phyloP scores from a whole-genome alignment of 2,888 invertebrate species.

The Tiphia femorata region DNA sequence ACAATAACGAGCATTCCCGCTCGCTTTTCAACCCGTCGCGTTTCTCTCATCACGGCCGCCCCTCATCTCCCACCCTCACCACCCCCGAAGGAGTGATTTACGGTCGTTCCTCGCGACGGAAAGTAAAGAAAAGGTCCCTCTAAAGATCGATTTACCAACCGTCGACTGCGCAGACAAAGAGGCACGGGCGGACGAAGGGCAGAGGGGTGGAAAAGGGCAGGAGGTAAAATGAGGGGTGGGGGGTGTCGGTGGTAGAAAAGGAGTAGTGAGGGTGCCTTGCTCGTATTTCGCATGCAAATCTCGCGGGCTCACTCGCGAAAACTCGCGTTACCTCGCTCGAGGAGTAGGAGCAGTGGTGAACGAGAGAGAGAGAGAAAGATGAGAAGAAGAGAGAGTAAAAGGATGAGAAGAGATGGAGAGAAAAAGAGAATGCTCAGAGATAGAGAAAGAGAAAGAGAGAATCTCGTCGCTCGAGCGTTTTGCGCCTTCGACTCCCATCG shows the following conservation, averaged over 20 bases:
- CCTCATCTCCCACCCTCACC: too few species aligned
- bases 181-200: conserved; percentile 7
- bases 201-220: too few species aligned
- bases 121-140: background rate
- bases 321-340: too few species aligned
- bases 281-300: conserved; percentile 48
- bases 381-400: background rate
- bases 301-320: conserved; percentile 29
- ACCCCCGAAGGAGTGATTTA: too few species aligned
- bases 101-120: too few species aligned
- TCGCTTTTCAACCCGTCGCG: too few species aligned
- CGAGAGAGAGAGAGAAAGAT: background rate
- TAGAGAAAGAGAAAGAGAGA: too few species aligned
- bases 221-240: too few species aligned
- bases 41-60: too few species aligned
- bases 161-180: background rate
- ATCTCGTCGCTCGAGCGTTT: conserved; percentile 21
- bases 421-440: too few species aligned
- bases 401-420: conserved; percentile 22
- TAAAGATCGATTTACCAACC: background rate
- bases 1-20: too few species aligned
- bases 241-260: conserved; percentile 15
- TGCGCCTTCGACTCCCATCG: conserved; percentile 16
- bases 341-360: too few species aligned
- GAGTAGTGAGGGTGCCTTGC: conserved; percentile 2